A percentile compares a stretch with the other conserved stretches of the same genome.
Conservation (phyloP, 2,797 vertebrate species). For the Liasis olivaceus region DNA sequence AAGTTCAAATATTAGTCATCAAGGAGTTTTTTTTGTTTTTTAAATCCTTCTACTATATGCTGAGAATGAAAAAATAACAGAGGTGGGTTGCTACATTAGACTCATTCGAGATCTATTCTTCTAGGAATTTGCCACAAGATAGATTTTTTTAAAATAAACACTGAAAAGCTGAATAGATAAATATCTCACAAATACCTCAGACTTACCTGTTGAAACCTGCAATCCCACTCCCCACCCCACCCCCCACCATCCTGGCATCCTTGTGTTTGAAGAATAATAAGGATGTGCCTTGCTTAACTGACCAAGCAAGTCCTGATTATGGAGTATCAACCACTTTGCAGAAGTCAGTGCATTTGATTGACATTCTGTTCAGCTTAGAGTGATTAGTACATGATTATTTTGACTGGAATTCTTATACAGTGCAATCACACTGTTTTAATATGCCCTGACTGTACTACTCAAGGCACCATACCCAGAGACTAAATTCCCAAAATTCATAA, state of each 20-base stretch:
- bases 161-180: too few species aligned
- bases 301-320: neutral
- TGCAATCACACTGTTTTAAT: slow-evolving; percentile 48
- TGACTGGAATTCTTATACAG: slow-evolving; percentile 12
- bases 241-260: too few species aligned
- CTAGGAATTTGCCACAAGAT: neutral
- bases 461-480: slow-evolving; percentile 50
- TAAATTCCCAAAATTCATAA: slow-evolving; percentile 67
- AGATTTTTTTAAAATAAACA: neutral
- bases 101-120: neutral
- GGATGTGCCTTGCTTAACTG: slow-evolving; percentile 31
- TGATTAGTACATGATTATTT: slow-evolving; percentile 35
- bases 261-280: neutral
- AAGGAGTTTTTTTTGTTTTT: neutral
- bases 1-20: neutral
- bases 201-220: too few species aligned
- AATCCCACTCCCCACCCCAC: too few species aligned
- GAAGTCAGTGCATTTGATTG: slow-evolving; percentile 13
- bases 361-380: slow-evolving; percentile 34
- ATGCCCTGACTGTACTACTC: slow-evolving; percentile 36
- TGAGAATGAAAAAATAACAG: neutral
- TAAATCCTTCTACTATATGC: neutral
- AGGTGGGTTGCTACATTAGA: neutral
- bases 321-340: neutral
- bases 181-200: neutral